Percentiles rank a stretch among this genome's conserved stretches.
phyloP scores from a whole-genome alignment of 35 echinoderm and acorn worm genomes.

The Strongylocentrotus purpuratus region DNA sequence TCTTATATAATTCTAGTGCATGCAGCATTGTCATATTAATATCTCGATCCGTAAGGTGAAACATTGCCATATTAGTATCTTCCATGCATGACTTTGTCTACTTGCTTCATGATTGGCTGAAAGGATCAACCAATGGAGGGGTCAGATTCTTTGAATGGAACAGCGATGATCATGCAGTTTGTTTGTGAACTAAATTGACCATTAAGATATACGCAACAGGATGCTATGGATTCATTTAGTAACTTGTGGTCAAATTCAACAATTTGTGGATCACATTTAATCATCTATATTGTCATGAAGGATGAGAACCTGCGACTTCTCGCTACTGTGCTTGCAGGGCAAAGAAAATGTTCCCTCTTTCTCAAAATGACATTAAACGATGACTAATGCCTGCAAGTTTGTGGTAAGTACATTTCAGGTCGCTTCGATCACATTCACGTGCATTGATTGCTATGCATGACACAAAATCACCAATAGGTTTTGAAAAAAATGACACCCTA shows the following conservation, averaged over 20 bases:
- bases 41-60: too few relatives aligned
- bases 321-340: neutral
- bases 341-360: neutral
- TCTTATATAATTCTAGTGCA: too few relatives aligned
- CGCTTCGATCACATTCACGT: too few relatives aligned
- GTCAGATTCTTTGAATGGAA: neutral
- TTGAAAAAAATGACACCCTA: too few relatives aligned
- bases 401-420: neutral
- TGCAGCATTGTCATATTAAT: too few relatives aligned
- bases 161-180: neutral
- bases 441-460: too few relatives aligned
- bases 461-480: too few relatives aligned
- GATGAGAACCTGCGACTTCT: neutral
- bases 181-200: neutral
- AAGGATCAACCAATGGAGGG: neutral
- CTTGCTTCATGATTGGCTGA: neutral
- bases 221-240: neutral
- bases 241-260: neutral
- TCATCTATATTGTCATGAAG: neutral
- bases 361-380: neutral
- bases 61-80: too few relatives aligned
- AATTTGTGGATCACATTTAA: neutral
- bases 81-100: too few relatives aligned
- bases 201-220: neutral
- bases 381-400: neutral